These are phyloP conservation scores for Emydocephalus ijimae DNA, from an alignment of 2,113 vertebrate species.

Conservation along the genomic window DNA sequence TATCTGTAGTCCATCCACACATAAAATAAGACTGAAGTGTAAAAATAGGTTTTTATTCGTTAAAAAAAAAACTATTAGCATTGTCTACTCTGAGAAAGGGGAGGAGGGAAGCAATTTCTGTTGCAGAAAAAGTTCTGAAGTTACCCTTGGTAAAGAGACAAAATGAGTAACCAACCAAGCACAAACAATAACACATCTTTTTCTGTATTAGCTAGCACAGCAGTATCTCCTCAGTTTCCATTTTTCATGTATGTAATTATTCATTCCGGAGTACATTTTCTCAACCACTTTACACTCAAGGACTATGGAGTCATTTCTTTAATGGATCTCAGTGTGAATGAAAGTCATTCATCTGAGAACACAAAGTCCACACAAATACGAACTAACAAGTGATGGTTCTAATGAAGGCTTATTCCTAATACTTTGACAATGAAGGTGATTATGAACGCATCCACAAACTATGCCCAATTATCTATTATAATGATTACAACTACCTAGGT, in stretches of 20 bases:
- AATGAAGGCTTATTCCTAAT: slow-evolving; percentile 28
- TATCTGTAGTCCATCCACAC: background rate
- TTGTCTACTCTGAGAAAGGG: background rate
- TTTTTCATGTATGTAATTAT: slow-evolving; percentile 46
- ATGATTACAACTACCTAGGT: background rate
- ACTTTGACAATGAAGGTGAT: slow-evolving; percentile 26
- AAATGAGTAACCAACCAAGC: slow-evolving; percentile 6
- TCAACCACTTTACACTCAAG: slow-evolving; percentile 35
- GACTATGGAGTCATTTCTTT: slow-evolving; percentile 43
- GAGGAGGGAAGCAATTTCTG: background rate
- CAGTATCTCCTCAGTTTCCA: slow-evolving; percentile 22
- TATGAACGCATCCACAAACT: slow-evolving; percentile 12
- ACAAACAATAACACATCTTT: background rate
- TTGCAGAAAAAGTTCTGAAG: background rate
- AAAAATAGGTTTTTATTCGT: background rate
- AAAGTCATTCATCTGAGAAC: slow-evolving; percentile 40
- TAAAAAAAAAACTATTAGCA: background rate
- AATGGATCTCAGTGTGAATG: slow-evolving; percentile 41
- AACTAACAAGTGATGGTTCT: slow-evolving; percentile 34
- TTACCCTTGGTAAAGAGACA: slow-evolving; percentile 8
- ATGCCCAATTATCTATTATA: background rate
- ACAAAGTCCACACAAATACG: slow-evolving; percentile 29
- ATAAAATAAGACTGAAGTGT: background rate
- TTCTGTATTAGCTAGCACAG: slow-evolving; percentile 33
- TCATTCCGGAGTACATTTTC: slow-evolving; percentile 39